A percentile compares a stretch with the other conserved stretches of the same genome.
These are phyloP conservation scores for Spialia ferax DNA, from an alignment of 2,888 invertebrate genomes.

Conservation along the genomic window DNA sequence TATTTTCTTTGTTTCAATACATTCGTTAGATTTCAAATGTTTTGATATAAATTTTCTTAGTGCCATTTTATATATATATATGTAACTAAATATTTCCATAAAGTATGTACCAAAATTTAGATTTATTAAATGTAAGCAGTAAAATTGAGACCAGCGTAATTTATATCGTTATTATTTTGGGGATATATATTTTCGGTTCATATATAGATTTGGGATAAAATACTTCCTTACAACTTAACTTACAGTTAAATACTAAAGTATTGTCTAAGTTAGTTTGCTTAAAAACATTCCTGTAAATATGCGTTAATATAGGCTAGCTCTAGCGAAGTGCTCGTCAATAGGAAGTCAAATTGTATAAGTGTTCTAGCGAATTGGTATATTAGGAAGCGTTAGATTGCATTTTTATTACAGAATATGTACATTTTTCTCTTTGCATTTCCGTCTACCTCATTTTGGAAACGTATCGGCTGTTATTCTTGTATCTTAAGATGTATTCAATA, in stretches of 20 bases:
- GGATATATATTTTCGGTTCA: not conserved
- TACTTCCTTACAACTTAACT: too few species aligned
- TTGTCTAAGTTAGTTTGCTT: constrained; percentile 17
- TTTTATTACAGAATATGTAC: not conserved
- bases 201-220: not conserved
- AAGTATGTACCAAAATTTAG: not conserved
- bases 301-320: constrained; percentile 38
- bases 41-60: not conserved
- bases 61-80: not conserved
- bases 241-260: not conserved
- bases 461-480: constrained; percentile 35
- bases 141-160: not conserved
- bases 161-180: not conserved
- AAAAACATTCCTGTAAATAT: constrained; percentile 73
- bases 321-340: not conserved
- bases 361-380: constrained; percentile 37
- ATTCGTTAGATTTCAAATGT: not conserved
- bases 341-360: constrained; percentile 27
- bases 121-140: not conserved
- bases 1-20: not conserved
- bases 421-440: constrained; percentile 54
- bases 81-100: not conserved
- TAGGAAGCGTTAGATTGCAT: constrained; percentile 14
- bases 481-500: constrained; percentile 17
- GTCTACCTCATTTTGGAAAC: constrained; percentile 60